Base-by-base conservation (phyloP, 2,888 invertebrate species). In the Helicoverpa assulta region DNA sequence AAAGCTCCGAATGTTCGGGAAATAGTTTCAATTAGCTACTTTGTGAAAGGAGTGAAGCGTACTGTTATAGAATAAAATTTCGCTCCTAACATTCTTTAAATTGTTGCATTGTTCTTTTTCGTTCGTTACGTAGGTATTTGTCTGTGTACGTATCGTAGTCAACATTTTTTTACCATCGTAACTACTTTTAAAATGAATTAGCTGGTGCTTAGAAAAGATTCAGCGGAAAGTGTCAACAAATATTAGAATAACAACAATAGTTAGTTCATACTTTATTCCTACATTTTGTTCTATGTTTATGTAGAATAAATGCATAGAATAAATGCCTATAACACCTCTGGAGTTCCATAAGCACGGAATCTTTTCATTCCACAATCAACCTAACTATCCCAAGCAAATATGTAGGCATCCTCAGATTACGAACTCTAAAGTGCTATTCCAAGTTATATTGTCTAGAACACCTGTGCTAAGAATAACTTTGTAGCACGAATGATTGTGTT, bases 1-100 rank as follows among this genome's bases (percentile, higher is more conserved):
- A 85, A 86, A 86, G 70, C 84, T 69, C 67, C 65, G 74, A 85
- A 86, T 80, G 76, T 85, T 85, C 78, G 66, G 73, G 84, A 85
- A 89, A 89, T 88, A 90, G 90, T 88, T 91, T 89, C 86, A 88
- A 90, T 91, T 89, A 88, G 81, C 70, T 68, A 76, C 84, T 81
- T 86, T 85, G 82, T 84, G 83, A 79, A 76, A 73, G 37, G 60
- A 21, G 54, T 76, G 68, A 74, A 83, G 80, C 68, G 70, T 69
- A 78, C 84, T 80, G 84, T 86, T 79, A 74, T 70, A 47, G n/a
- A 47, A 47, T 47, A 43, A 43, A 43, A 47, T 47, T 47, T 47
- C 0, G 47, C 47, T 47, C 16, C n/a, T 16, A 47, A 47, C 16
- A n/a, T 47, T 47, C 16, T 47, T 47, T 47, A 47, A 16, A 47